Conservation (phyloP, 2,888 invertebrate species). For the Meghimatium bilineatum region DNA sequence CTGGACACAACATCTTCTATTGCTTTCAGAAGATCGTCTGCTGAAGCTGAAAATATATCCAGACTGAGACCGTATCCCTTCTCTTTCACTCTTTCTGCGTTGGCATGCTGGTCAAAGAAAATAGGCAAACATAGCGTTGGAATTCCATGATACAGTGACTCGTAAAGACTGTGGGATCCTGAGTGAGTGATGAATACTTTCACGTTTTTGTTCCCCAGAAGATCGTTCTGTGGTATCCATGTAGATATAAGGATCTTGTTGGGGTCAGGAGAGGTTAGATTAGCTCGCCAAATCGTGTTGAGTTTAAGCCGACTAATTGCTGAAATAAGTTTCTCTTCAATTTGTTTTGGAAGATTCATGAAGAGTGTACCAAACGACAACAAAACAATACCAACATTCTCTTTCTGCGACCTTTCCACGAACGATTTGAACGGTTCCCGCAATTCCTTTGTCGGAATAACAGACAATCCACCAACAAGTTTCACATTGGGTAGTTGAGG, state of each 20-base stretch:
- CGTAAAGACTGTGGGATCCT: conserved; percentile 60
- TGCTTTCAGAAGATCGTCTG: not conserved
- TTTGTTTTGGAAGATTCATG: not conserved
- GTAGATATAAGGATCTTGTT: conserved; percentile 51
- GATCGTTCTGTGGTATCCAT: conserved; percentile 63
- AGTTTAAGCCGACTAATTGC: not conserved
- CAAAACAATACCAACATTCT: not conserved
- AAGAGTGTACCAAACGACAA: not conserved
- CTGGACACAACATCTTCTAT: not conserved
- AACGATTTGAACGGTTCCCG: conserved; percentile 9
- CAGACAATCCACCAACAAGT: conserved; percentile 32
- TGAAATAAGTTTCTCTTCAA: not conserved
- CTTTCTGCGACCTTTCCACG: not conserved
- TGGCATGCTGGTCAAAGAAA: not conserved
- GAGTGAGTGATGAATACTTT: conserved; percentile 51
- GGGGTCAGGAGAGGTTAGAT: conserved; percentile 39
- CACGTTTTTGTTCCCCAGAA: conserved; percentile 24
- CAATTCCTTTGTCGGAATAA: not conserved
- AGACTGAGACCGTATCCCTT: not conserved
- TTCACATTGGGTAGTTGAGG: conserved; percentile 42
- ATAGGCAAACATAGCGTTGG: conserved; percentile 58
- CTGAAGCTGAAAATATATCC: not conserved
- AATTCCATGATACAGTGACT: conserved; percentile 62
- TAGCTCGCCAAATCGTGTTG: not conserved
- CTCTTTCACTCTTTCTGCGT: not conserved